Conservation (phyloP, 2,888 invertebrate genomes). For the Stenotaenia linearis region DNA sequence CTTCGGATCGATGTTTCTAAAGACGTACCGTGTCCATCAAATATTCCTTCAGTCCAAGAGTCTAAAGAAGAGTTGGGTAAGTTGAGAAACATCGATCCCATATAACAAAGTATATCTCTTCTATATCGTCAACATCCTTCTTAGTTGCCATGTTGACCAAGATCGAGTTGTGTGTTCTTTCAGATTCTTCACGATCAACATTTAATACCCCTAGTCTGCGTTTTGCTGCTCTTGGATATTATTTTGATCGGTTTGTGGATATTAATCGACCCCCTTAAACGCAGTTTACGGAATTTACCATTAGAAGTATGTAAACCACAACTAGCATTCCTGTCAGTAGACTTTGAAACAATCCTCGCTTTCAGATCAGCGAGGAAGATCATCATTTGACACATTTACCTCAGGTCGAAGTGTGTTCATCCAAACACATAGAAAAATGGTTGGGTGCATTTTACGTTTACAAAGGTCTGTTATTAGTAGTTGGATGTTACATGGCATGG, state of each 20-base stretch:
- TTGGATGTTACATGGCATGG: slow-evolving; percentile 94
- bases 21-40: slow-evolving; percentile 85
- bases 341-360: too few relatives aligned
- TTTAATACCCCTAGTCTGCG: slow-evolving; percentile 74
- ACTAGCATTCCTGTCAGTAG: too few relatives aligned
- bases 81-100: not conserved
- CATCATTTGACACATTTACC: slow-evolving; percentile 45
- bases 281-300: slow-evolving; percentile 74
- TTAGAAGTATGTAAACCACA: slow-evolving; percentile 52
- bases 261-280: slow-evolving; percentile 76
- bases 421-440: slow-evolving; percentile 82
- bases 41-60: slow-evolving; percentile 79
- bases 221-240: slow-evolving; percentile 73
- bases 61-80: slow-evolving; percentile 76
- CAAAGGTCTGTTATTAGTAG: slow-evolving; percentile 78
- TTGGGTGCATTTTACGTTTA: slow-evolving; percentile 82
- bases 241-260: slow-evolving; percentile 79
- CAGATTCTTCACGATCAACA: slow-evolving; percentile 81
- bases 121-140: too few relatives aligned
- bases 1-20: slow-evolving; percentile 91
- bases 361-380: slow-evolving; percentile 39
- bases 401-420: slow-evolving; percentile 82
- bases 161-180: slow-evolving; percentile 16
- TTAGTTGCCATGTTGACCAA: too few relatives aligned
- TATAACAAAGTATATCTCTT: too few relatives aligned